Evolutionary conservation across 1,140 invertebrate species (phyloP), one percentile per base, ranked within the genome.

Genomic region (Battus philenor): DNA sequence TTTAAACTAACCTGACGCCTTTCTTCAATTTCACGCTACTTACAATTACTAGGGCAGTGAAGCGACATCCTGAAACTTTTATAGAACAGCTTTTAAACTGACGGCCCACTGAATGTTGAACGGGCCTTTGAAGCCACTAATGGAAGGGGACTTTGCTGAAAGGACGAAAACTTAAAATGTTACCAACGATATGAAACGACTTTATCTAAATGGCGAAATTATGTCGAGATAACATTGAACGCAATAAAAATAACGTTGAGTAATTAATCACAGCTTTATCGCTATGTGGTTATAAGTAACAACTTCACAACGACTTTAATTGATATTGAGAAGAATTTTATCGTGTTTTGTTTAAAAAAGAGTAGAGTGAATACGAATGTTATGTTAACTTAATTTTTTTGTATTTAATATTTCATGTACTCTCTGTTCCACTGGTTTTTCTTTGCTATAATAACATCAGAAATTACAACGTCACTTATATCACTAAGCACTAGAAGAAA

Each of bases 121-220:
- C 38, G 22, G 38, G 8, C 38, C 38, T 41, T 41, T 41, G 22
- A 29, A 27, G 24, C 12, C 38, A 15, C 24, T 41, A 41, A 41
- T 41, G 38, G 38, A 41, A 24, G 38, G 38, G 22, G 22, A 41
- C 38, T 41, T 15, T 22, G 12, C 38, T 41, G 22, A 41, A 39
- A 29, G 5, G 38, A 27, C 38, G 38, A 24, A 41, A 41, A 27
- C 38, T 41, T 27, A 41, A 41, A 41, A 41, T 29, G 12, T 41
- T 41, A 10, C 38, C 20, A 29, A 27, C 38, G 24, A 7, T 15
- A 13, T 36, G 26, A 41, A 27, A 41, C 24, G 24, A 15, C 24
- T 27, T 41, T 41, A 41, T 41, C 38, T 41, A 29, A 41, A 41
- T 41, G 38, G 22, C 38, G 38, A 27, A 41, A 41, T 41, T 41